phyloP scores from a whole-genome alignment of 2,797 vertebrate genomes.

The Coendou prehensilis region DNA sequence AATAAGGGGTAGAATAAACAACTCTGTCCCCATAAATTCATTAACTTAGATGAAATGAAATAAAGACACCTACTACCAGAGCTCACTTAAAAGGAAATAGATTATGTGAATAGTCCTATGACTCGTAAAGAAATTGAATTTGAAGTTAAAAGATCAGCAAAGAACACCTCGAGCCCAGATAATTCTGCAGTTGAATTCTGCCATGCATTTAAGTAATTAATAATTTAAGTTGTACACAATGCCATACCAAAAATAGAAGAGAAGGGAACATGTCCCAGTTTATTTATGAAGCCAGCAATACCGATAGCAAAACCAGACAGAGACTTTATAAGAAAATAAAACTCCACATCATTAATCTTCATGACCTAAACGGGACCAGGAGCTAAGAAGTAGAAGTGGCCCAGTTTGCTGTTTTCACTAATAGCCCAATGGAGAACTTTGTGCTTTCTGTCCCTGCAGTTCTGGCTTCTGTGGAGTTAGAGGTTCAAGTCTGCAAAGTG shows the following conservation, averaged over 20 bases:
- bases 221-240: constrained; percentile 3
- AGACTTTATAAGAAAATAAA: constrained; percentile 53
- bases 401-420: neutral
- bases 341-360: neutral
- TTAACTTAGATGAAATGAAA: neutral
- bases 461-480: neutral
- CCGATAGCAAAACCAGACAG: neutral
- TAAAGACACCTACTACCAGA: neutral
- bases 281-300: neutral
- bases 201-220: neutral
- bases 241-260: constrained; percentile 9
- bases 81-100: constrained; percentile 21
- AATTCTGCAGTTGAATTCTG: constrained; percentile 44
- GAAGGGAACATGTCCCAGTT: neutral
- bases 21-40: neutral
- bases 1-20: neutral
- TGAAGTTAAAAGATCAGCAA: constrained; percentile 42
- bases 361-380: neutral
- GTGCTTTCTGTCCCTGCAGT: neutral
- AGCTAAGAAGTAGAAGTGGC: neutral
- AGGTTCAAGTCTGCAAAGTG: neutral
- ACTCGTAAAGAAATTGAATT: constrained; percentile 38
- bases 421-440: neutral
- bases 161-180: neutral
- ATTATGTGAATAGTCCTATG: neutral